Evolutionary conservation across 2,113 vertebrate genomes (phyloP).

Genomic region (Pampusana beccarii): DNA sequence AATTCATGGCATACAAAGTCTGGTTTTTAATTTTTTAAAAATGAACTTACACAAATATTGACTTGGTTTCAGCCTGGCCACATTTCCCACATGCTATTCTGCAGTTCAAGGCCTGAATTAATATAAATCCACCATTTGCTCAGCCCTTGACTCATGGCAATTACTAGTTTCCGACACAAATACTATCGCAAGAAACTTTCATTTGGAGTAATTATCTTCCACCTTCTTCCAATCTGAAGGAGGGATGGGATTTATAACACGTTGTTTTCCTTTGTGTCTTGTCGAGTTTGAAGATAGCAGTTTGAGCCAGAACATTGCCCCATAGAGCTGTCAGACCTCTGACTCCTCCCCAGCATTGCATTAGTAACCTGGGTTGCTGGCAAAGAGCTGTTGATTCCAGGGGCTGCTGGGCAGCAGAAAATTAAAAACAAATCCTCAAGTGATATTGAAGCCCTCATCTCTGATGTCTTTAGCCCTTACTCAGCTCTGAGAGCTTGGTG

Average conservation of each 20-base stretch:
- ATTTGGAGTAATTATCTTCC: neutral
- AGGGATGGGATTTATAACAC: neutral
- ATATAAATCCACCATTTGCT: neutral
- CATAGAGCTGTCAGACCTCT: accelerated
- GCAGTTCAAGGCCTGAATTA: neutral
- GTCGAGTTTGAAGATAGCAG: neutral
- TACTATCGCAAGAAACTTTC: neutral
- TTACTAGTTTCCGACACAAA: neutral
- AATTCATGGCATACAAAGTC: neutral
- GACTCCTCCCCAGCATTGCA: neutral
- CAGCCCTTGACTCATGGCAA: neutral
- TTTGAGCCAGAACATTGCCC: neutral
- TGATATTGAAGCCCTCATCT: neutral
- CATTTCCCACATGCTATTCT: neutral
- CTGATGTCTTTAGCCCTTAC: neutral
- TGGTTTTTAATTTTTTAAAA: neutral
- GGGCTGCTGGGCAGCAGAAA: neutral
- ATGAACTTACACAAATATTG: neutral
- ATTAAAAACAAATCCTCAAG: neutral
- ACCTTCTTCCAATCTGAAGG: neutral
- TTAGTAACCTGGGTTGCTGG: neutral
- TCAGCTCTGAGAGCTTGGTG: neutral
- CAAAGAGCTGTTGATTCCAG: neutral
- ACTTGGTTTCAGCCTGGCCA: neutral
- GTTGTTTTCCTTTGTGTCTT: neutral